Base-by-base conservation (phyloP, 2,888 invertebrate genomes). In the Cerastis leucographa region DNA sequence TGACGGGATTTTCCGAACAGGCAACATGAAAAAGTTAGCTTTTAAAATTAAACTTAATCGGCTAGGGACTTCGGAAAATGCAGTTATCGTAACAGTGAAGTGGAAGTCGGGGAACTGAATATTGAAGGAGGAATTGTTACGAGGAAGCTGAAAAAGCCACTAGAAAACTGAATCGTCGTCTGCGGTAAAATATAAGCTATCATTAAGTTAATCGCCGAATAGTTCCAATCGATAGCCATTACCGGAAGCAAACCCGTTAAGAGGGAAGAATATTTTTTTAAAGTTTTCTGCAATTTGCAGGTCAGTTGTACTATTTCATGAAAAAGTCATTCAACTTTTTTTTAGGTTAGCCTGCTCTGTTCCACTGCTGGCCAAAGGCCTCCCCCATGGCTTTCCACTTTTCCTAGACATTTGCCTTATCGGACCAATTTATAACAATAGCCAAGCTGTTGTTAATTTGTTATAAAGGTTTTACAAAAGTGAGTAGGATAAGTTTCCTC, bases 11-110 rank as follows among this genome's bases (percentile, higher is more conserved):
- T 77, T 59, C 1, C 17, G 17, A 71, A 29, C 29, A 12, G 19
- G 14, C 46, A 59, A 73, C 25, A 59, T 51, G 9, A 54, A 77
- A 77, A 69, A 59, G 17, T 25, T 25, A 12, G 4, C 29, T 76
- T 78, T 61, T 51, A 12, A 49, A 76, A 69, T 59, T 8, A 51
- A 78, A 61, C 12, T 9, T 78, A n/a, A 76, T 49, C 29, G 14
- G 6, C 11, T 1, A 51, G 17, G 17, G 35, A 54, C 17, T 40
- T 35, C 11, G 9, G 46, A n/a, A 59, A 77, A 49, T 46, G 49
- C 19, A 56, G 25, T 40, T 29, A 14, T 9, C 40, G 12, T 42
- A 40, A 40, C 40, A 54, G 5, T 62, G 17, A 22, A 76, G 17
- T 56, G 76, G 76, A 17, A 65, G 22, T 65, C 35, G 3, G 22